Percentiles rank a stretch among this genome's conserved stretches.
These are phyloP conservation scores for Drosophila parabipectinata DNA, from an alignment of 1,140 invertebrate genomes.

Conservation along the genomic window DNA sequence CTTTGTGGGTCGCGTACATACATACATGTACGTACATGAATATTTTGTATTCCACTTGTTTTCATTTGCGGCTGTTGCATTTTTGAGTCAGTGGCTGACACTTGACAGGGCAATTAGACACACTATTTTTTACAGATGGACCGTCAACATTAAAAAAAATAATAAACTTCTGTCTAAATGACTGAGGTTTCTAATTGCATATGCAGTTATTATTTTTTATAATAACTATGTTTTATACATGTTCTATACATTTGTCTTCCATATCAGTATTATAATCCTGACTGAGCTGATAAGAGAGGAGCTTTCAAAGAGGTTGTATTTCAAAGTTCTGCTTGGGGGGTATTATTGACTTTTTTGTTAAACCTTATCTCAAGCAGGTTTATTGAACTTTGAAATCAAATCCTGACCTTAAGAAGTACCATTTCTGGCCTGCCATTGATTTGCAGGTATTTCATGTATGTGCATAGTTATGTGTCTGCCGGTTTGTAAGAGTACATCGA, in stretches of 20 bases:
- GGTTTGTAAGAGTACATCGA: constrained; percentile 44
- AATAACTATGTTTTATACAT: too few species aligned
- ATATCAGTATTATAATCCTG: too few species aligned
- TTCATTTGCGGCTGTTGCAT: not conserved
- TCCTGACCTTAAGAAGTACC: constrained; percentile 7
- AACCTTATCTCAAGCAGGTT: not conserved
- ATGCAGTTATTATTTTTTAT: too few species aligned
- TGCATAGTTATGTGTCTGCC: constrained; percentile 20
- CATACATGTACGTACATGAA: too few species aligned
- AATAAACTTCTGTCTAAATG: not conserved
- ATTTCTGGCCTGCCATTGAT: too few species aligned
- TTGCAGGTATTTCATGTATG: constrained; percentile 3
- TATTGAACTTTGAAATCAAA: constrained; percentile 25
- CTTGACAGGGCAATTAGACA: constrained; percentile 9
- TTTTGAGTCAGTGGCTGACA: not conserved
- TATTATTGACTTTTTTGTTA: not conserved
- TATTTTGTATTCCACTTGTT: not conserved
- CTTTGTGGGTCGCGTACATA: constrained; percentile 33
- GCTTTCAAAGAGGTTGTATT: not conserved
- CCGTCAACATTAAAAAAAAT: not conserved
- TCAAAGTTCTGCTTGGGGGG: not conserved
- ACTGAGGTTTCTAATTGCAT: not conserved
- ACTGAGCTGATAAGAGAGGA: not conserved
- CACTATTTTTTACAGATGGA: not conserved
- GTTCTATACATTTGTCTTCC: too few species aligned